Base-by-base conservation (phyloP, 35 echinoderm and acorn worm genomes). In the Stichopus chloronotus region DNA sequence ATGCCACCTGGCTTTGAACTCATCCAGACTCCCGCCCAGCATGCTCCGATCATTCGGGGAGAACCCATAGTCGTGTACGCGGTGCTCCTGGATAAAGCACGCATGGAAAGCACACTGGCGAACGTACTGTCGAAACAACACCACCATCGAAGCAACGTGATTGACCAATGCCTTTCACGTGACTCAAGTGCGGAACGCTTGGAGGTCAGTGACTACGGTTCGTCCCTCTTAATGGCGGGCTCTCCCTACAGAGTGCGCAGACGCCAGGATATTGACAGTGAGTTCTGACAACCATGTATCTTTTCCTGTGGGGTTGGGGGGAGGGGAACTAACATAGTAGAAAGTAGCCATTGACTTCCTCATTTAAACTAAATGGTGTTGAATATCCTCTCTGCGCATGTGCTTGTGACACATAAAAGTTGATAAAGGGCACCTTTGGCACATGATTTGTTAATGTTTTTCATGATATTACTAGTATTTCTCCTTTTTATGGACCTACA, bases 11-110 rank as follows among this genome's bases (percentile, higher is more conserved):
- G 97, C 7, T 90, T 99, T 19, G 97, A 99, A 84, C 81, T 99
- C 5, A 88, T 94, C 30, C 93, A 96, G 71, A 94, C 95, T 16
- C 95, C 95, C 9, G 17, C 84, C 71, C 59, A 94, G 14, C 95
- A 94, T 61, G 74, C 94, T 68, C 88, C 95, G 1, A 92, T 96
- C 63, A 58, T 91, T 20, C 93, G 88, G 16, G 97, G 97, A 7
- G 97, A 99, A 76, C 92, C 95, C 9, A 91, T 99, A 20, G 95
- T 99, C 8, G 92, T 99, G 30, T 99, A 99, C 78, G 97, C 93
- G 60, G 88, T 99, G 13, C 94, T 99, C 14, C 92, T 91, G 16
- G 97, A 99, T 79, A 93, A 88, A 11, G 96, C 94, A 30, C 83
- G 96, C 1, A 92, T 98, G 78, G 93, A 98, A 30, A 98, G 79